phyloP scores from a whole-genome alignment of 1,140 invertebrate species.

The Cydia strobilella region DNA sequence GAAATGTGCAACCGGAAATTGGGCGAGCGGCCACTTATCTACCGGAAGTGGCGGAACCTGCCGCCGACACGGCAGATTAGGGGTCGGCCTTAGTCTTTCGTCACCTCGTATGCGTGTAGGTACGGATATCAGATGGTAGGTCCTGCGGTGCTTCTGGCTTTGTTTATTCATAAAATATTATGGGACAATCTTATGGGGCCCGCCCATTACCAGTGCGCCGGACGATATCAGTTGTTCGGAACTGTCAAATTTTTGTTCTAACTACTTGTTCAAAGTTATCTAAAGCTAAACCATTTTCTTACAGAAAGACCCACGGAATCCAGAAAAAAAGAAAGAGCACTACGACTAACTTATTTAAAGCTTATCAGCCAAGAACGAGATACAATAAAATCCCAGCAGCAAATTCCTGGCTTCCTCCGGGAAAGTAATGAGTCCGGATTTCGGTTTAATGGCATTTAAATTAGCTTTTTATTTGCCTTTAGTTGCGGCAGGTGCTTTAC shows the following conservation, averaged over 20 bases:
- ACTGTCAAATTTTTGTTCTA: too few species aligned
- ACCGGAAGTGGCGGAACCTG: conserved; percentile 63
- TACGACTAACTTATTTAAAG: not conserved
- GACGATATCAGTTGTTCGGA: too few species aligned
- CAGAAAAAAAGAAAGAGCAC: not conserved
- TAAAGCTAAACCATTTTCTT: too few species aligned
- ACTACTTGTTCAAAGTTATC: too few species aligned
- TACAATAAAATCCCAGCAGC: not conserved
- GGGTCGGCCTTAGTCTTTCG: conserved; percentile 1
- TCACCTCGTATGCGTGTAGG: not conserved
- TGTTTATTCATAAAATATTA: too few species aligned
- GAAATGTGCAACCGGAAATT: conserved; percentile 71
- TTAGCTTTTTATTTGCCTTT: conserved; percentile 26
- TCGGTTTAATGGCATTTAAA: conserved; percentile 25
- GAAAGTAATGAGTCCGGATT: not conserved
- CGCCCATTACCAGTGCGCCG: too few species aligned
- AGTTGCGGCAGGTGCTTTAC: conserved; percentile 7
- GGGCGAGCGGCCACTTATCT: conserved; percentile 66
- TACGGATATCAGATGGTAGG: too few species aligned
- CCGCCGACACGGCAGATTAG: conserved; percentile 50
- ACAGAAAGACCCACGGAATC: too few species aligned
- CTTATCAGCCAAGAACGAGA: not conserved
- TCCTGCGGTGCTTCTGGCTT: too few species aligned
- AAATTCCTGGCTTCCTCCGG: not conserved
- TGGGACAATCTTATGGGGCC: too few species aligned